Percentiles rank a stretch among this genome's conserved stretches.
Evolutionary conservation across 2,888 invertebrate genomes (phyloP).

Genomic region (Mactromeris polynyma): DNA sequence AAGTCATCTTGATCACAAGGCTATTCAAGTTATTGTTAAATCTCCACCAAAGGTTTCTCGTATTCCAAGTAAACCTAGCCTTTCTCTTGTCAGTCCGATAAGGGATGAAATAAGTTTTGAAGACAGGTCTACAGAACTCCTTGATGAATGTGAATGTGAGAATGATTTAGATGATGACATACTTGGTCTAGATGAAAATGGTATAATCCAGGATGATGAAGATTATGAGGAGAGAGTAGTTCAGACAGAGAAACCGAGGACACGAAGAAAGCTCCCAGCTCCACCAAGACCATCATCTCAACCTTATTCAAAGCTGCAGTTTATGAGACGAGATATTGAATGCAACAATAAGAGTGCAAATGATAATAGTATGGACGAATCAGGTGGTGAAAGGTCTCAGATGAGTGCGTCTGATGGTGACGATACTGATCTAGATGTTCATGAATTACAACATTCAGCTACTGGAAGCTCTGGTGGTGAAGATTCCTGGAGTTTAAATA

Average conservation of each 20-base stretch:
- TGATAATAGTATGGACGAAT: slow-evolving; percentile 55
- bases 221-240: slow-evolving; percentile 32
- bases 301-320: slow-evolving; percentile 50
- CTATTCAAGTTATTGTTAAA: slow-evolving; percentile 40
- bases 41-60: slow-evolving; percentile 60
- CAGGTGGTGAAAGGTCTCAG: slow-evolving; percentile 46
- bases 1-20: slow-evolving; percentile 65
- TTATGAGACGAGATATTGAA: slow-evolving; percentile 29
- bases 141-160: slow-evolving; percentile 63
- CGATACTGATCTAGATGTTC: slow-evolving; percentile 37
- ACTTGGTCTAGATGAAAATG: slow-evolving; percentile 64
- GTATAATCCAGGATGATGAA: slow-evolving; percentile 63
- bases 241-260: slow-evolving; percentile 25
- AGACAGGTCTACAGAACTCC: slow-evolving; percentile 59
- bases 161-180: slow-evolving; percentile 59
- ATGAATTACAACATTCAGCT: slow-evolving; percentile 58
- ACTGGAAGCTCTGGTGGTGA: slow-evolving; percentile 66
- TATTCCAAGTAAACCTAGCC: slow-evolving; percentile 60
- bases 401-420: slow-evolving; percentile 35
- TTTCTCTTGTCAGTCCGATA: slow-evolving; percentile 46
- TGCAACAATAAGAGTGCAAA: slow-evolving; percentile 15
- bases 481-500: slow-evolving; percentile 68
- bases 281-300: slow-evolving; percentile 56
- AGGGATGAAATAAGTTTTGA: slow-evolving; percentile 53
- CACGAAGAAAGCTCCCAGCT: slow-evolving; percentile 59